These are phyloP conservation scores for Hipposideros larvatus DNA, from an alignment of 2,797 vertebrate genomes.

Conservation along the genomic window DNA sequence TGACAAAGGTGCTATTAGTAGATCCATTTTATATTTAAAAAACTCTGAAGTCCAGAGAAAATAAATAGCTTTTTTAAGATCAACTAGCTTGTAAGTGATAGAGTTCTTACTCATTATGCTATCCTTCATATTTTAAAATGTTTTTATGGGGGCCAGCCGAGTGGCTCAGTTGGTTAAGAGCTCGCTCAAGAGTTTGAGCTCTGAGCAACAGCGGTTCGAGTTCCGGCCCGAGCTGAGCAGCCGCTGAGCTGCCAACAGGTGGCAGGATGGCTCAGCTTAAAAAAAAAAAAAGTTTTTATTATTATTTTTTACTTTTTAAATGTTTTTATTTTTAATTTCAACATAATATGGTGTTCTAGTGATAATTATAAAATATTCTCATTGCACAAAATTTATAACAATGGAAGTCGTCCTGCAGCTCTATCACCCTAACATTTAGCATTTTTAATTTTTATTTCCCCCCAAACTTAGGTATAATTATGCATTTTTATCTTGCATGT, in stretches of 20 bases:
- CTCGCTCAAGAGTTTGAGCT: no score
- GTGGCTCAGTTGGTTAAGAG: no score
- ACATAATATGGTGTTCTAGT: not conserved
- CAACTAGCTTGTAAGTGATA: not conserved
- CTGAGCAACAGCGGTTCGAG: no score
- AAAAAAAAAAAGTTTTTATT: no score
- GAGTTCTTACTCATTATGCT: not conserved
- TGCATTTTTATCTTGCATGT: not conserved
- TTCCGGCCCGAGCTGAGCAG: no score
- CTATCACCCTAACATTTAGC: not conserved
- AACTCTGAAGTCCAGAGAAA: not conserved
- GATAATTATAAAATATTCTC: not conserved
- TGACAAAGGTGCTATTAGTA: not conserved
- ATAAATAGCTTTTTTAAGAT: not conserved
- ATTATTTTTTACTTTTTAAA: no score
- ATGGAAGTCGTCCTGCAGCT: not conserved
- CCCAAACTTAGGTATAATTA: not conserved
- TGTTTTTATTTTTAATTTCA: not conserved
- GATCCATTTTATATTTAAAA: not conserved
- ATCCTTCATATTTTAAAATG: slow-evolving; percentile 5
- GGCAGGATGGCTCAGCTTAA: no score
- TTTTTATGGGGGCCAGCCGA: not conserved
- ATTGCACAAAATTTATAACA: not conserved
- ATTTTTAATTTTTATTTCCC: not conserved
- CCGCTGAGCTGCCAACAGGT: no score